Conservation (phyloP, 2,888 invertebrate species). For the Isoperla grammatica region DNA sequence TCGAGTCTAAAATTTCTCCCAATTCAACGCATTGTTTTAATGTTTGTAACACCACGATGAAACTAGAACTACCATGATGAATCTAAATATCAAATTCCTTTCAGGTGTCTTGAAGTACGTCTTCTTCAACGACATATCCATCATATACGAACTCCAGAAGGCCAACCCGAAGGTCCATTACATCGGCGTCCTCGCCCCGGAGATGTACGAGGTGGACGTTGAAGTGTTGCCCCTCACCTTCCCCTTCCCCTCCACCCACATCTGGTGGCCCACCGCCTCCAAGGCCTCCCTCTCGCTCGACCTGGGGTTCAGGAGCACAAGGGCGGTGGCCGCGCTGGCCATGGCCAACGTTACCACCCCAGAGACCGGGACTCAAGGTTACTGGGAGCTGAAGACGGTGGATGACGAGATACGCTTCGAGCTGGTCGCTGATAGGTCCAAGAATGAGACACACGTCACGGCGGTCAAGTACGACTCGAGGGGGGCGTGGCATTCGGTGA, state of each 20-base stretch:
- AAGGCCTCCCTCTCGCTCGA: constrained; percentile 67
- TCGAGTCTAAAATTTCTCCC: no score
- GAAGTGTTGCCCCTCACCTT: constrained; percentile 86
- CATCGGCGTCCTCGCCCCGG: constrained; percentile 66
- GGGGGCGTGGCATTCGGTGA: constrained; percentile 71
- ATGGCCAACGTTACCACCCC: constrained; percentile 73
- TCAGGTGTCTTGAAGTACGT: constrained; percentile 81
- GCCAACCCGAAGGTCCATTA: constrained; percentile 63
- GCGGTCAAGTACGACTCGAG: constrained; percentile 74
- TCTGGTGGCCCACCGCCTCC: constrained; percentile 80
- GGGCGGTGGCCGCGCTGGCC: constrained; percentile 76
- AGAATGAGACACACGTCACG: constrained; percentile 70
- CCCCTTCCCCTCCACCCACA: constrained; percentile 84
- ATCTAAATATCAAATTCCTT: no score
- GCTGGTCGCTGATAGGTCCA: constrained; percentile 65
- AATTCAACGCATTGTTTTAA: no score
- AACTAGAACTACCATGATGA: no score
- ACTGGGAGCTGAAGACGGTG: constrained; percentile 82
- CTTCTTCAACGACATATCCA: constrained; percentile 88
- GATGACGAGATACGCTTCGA: constrained; percentile 83
- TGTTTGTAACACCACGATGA: no score
- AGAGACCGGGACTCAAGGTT: constrained; percentile 64
- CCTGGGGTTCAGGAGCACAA: constrained; percentile 79
- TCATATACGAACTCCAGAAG: constrained; percentile 79
- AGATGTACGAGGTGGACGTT: constrained; percentile 77